Conservation (phyloP, 2,888 invertebrate genomes). For the Athalia circularis region DNA sequence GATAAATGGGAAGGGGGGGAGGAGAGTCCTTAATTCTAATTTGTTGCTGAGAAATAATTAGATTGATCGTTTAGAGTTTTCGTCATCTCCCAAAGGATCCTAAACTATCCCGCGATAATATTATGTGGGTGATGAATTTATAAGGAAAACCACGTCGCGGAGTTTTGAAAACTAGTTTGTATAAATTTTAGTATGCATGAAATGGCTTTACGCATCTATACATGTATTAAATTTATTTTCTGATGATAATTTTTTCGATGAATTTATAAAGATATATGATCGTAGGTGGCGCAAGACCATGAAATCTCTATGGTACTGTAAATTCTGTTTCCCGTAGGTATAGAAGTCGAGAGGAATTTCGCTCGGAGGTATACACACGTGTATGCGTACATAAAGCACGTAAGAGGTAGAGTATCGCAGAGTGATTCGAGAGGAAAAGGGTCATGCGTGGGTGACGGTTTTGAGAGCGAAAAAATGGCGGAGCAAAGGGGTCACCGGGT, state of each 20-base stretch:
- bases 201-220: not conserved
- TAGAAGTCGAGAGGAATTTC: no score
- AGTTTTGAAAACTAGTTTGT: not conserved
- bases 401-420: not conserved
- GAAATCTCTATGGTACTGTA: not conserved
- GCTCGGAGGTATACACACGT: not conserved
- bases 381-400: no score
- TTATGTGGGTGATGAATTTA: not conserved
- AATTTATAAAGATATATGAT: not conserved
- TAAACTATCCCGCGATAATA: not conserved
- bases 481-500: slow-evolving; percentile 47
- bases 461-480: slow-evolving; percentile 7
- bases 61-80: slow-evolving; percentile 31
- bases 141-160: not conserved
- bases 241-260: not conserved
- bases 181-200: not conserved
- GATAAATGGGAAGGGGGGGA: not conserved
- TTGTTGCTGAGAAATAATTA: slow-evolving; percentile 11
- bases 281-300: not conserved
- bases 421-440: not conserved
- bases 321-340: no score
- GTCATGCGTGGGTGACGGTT: not conserved
- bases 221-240: not conserved
- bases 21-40: slow-evolving; percentile 21
- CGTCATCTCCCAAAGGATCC: not conserved